A percentile compares a stretch with the other conserved stretches of the same genome.
These are phyloP conservation scores for Cenopis cana DNA, from an alignment of 2,888 invertebrate species.

Conservation along the genomic window DNA sequence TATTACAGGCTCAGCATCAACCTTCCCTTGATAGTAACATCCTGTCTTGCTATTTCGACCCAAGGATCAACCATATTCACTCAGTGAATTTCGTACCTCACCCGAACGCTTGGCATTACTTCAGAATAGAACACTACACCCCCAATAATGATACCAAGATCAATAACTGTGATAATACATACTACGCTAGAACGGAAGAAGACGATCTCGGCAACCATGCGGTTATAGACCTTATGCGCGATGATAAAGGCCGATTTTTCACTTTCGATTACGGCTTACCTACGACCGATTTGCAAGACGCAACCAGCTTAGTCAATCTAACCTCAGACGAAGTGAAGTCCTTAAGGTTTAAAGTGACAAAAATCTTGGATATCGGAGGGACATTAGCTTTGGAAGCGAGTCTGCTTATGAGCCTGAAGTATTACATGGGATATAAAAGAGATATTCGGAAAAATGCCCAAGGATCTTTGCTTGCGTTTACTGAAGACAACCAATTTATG, in stretches of 20 bases:
- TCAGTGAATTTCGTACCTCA: conserved; percentile 81
- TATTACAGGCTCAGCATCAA: conserved; percentile 81
- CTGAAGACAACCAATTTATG: conserved; percentile 78
- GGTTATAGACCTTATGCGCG: conserved; percentile 73
- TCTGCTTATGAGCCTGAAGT: conserved; percentile 85
- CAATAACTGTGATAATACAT: conserved; percentile 75
- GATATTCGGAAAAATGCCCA: conserved; percentile 56
- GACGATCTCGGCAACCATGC: conserved; percentile 66
- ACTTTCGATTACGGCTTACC: conserved; percentile 90
- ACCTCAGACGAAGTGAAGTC: conserved; percentile 87
- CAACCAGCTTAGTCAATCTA: conserved; percentile 88
- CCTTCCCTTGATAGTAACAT: conserved; percentile 81
- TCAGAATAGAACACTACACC: conserved; percentile 61
- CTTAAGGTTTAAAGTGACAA: conserved; percentile 88
- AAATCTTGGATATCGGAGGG: conserved; percentile 91
- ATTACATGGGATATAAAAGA: conserved; percentile 78
- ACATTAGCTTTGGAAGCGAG: conserved; percentile 90
- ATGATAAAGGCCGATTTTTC: conserved; percentile 90
- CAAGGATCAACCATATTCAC: conserved; percentile 68
- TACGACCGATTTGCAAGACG: conserved; percentile 86
- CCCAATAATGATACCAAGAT: conserved; percentile 59
- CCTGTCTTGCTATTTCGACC: conserved; percentile 78
- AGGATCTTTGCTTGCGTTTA: conserved; percentile 66
- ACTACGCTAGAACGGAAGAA: conserved; percentile 55
- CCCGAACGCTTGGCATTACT: conserved; percentile 86